These are phyloP conservation scores for Henricia sp. DNA, from an alignment of 53 echinoderm and acorn worm species.

Conservation along the genomic window DNA sequence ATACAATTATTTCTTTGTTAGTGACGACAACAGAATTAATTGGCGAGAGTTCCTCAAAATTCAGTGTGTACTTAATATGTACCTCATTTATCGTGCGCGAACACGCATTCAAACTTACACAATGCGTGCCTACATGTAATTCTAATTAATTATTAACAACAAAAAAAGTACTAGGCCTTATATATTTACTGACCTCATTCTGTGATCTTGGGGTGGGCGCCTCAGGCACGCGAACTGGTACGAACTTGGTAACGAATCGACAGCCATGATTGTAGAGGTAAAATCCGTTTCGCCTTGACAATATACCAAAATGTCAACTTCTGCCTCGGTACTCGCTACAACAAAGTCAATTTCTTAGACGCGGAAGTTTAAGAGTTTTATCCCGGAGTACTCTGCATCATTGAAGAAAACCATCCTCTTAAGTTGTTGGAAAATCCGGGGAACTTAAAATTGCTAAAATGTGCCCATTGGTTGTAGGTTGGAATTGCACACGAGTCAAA, in stretches of 20 bases:
- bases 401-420: too few species aligned
- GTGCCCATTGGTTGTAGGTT: too few species aligned
- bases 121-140: neutral
- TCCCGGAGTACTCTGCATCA: too few species aligned
- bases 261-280: neutral
- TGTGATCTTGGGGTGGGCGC: constrained; percentile 7
- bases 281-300: neutral
- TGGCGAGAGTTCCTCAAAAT: neutral
- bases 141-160: neutral
- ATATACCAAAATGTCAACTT: neutral
- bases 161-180: neutral
- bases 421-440: too few species aligned
- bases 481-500: too few species aligned
- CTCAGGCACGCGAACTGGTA: constrained; percentile 21
- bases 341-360: too few species aligned
- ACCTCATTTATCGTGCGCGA: neutral
- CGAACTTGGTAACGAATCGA: neutral
- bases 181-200: neutral
- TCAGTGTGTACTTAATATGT: neutral
- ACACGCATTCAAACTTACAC: neutral
- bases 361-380: too few species aligned
- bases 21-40: neutral
- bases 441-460: too few species aligned
- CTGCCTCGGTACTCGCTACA: neutral
- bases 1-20: neutral